Evolutionary conservation across 2,888 invertebrate species (phyloP).

Genomic region (Laspeyria flexula): DNA sequence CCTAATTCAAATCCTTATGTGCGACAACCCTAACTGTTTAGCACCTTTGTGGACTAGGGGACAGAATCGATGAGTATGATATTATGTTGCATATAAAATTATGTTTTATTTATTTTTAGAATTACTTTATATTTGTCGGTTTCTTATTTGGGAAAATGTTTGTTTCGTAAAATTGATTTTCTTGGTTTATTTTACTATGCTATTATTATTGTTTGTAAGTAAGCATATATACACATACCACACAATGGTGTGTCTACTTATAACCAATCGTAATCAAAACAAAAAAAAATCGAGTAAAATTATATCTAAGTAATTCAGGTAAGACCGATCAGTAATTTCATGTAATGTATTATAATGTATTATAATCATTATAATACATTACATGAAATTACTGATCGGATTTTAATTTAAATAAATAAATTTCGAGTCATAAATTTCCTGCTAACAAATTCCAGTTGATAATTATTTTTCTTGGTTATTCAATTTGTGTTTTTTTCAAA

Average conservation of each 20-base stretch:
- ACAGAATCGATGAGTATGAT: conserved; percentile 16
- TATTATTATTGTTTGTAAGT: too few species aligned
- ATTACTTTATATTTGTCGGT: neutral
- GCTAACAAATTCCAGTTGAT: neutral
- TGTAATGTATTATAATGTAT: neutral
- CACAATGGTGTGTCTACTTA: too few species aligned
- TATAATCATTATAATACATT: neutral
- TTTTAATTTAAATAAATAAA: conserved; percentile 5
- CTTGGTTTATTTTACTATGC: too few species aligned
- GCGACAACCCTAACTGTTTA: conserved; percentile 63
- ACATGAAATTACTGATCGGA: neutral
- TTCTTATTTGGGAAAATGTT: too few species aligned
- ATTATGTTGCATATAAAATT: neutral
- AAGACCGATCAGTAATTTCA: neutral
- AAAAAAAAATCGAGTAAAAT: too few species aligned
- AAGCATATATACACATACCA: too few species aligned
- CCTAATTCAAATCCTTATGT: conserved; percentile 70
- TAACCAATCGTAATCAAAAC: too few species aligned
- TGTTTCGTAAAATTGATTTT: too few species aligned
- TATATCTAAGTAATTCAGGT: too few species aligned
- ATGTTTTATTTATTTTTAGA: conserved; percentile 8
- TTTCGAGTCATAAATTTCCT: conserved; percentile 45
- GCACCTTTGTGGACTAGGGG: conserved; percentile 65
- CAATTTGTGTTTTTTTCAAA: too few species aligned
- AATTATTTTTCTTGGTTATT: neutral